A percentile compares a stretch with the other conserved stretches of the same genome.
These are phyloP conservation scores for Saguinus imperator DNA, from an alignment of 2,113 vertebrate species.

Conservation along the genomic window DNA sequence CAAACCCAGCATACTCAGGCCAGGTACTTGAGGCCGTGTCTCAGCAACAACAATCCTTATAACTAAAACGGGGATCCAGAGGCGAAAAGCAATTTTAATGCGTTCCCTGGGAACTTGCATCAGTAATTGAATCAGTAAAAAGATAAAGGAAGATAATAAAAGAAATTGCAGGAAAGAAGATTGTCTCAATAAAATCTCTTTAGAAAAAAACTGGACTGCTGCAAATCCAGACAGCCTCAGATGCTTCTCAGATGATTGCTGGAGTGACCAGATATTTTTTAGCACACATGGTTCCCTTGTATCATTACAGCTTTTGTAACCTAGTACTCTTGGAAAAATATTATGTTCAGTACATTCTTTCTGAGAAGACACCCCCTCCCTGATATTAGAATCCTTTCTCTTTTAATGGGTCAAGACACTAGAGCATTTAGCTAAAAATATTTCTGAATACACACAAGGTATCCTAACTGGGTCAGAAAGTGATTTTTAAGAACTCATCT, in stretches of 20 bases:
- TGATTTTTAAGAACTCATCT: constrained; percentile 52
- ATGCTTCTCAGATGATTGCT: constrained; percentile 74
- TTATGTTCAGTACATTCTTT: constrained; percentile 84
- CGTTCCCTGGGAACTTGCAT: constrained; percentile 94
- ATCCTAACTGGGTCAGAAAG: constrained; percentile 77
- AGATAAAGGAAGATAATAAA: constrained; percentile 76
- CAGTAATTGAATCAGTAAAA: constrained; percentile 81
- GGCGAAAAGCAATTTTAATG: constrained; percentile 94
- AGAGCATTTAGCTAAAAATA: constrained; percentile 82
- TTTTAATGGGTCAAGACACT: constrained; percentile 81
- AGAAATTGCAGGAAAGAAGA: constrained; percentile 78
- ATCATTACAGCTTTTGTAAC: constrained; percentile 76
- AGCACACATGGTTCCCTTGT: constrained; percentile 41
- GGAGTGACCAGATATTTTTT: constrained; percentile 67
- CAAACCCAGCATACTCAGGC: constrained; percentile 83
- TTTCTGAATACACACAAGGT: constrained; percentile 66
- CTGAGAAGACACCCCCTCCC: constrained; percentile 73
- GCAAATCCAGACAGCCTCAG: constrained; percentile 69
- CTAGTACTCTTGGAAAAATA: constrained; percentile 74
- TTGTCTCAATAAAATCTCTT: constrained; percentile 75
- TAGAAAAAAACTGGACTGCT: constrained; percentile 62
- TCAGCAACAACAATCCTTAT: constrained; percentile 95
- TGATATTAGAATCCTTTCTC: constrained; percentile 52
- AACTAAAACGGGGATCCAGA: constrained; percentile 97
- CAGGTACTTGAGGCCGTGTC: constrained; percentile 83